These are phyloP conservation scores for Cosmia trapezina DNA, from an alignment of 2,888 invertebrate genomes.

Conservation along the genomic window DNA sequence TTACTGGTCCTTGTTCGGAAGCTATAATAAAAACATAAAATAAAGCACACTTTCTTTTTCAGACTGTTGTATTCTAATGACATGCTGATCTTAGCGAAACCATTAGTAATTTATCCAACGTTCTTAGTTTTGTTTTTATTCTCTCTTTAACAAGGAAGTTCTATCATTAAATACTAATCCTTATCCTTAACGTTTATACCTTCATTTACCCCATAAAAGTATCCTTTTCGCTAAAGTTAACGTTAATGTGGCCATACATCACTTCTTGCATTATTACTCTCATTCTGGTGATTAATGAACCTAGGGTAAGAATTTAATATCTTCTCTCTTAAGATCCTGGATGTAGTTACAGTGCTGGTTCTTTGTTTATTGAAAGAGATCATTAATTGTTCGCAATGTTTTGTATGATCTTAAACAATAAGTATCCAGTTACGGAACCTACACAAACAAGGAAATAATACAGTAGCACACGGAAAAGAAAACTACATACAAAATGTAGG, in stretches of 20 bases:
- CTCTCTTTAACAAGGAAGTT: not conserved
- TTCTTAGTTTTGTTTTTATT: not conserved
- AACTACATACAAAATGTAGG: too few species aligned
- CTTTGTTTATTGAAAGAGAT: slow-evolving; percentile 3
- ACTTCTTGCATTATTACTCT: slow-evolving; percentile 53
- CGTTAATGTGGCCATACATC: slow-evolving; percentile 44
- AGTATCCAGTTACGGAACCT: not conserved
- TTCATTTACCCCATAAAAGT: slow-evolving; percentile 24
- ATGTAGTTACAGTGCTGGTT: slow-evolving; percentile 15
- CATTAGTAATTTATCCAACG: not conserved
- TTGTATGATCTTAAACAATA: not conserved
- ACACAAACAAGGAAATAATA: too few species aligned
- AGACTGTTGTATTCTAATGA: not conserved
- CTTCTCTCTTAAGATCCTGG: slow-evolving; percentile 15
- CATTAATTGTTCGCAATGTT: not conserved
- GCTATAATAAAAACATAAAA: not conserved
- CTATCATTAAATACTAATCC: slow-evolving; percentile 7
- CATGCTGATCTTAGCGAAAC: not conserved
- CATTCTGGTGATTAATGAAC: slow-evolving; percentile 48
- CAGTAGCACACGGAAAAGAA: too few species aligned
- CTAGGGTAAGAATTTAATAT: slow-evolving; percentile 55
- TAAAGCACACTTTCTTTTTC: not conserved
- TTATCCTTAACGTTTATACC: slow-evolving; percentile 10
- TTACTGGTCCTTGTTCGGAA: not conserved
- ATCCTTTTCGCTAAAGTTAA: slow-evolving; percentile 23